Conservation (phyloP, 2,888 invertebrate genomes). For the Latrodectus hesperus region DNA sequence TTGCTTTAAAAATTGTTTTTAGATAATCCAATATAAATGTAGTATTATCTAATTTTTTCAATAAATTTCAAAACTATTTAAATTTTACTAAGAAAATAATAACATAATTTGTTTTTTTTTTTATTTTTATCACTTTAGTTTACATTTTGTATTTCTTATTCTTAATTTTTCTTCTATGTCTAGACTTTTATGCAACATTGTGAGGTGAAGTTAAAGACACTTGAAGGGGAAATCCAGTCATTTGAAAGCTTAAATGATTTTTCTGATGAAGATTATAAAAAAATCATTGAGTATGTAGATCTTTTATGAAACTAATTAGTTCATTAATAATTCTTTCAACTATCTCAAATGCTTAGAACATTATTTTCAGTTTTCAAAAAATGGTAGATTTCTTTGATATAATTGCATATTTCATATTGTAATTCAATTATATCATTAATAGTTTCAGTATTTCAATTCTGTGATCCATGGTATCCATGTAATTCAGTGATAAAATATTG, state of each 20-base stretch:
- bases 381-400: no score
- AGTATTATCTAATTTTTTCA: background rate
- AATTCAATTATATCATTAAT: no score
- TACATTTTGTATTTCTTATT: background rate
- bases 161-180: background rate
- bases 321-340: no score
- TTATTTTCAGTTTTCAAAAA: no score
- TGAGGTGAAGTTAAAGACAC: conserved; percentile 41
- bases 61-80: background rate
- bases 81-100: background rate
- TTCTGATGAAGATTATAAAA: conserved; percentile 27
- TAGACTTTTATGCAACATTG: conserved; percentile 64
- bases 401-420: no score
- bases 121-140: background rate
- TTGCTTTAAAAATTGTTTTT: background rate
- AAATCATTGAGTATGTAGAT: conserved; percentile 29
- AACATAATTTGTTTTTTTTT: background rate
- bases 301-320: no score
- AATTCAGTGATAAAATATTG: no score
- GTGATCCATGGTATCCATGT: no score
- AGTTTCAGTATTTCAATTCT: no score
- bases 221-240: conserved; percentile 23
- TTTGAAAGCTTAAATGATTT: conserved; percentile 41
- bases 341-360: no score
- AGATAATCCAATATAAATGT: background rate